Percentiles rank a stretch among this genome's conserved stretches.
These are phyloP conservation scores for Agonopterix heracliana DNA, from an alignment of 2,888 invertebrate species.

Conservation along the genomic window DNA sequence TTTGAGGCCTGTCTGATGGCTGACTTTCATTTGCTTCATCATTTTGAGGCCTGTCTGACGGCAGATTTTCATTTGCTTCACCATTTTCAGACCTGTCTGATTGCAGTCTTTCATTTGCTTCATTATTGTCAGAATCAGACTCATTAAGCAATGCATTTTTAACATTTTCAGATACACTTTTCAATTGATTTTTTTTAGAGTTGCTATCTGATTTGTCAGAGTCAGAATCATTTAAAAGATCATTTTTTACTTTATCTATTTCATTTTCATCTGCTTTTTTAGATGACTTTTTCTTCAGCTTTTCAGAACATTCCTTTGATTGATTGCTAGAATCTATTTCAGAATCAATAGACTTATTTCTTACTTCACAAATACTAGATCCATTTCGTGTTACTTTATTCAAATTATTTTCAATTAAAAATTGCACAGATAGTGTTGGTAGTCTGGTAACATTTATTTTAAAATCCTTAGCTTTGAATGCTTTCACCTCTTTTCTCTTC, in stretches of 20 bases:
- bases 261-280: no score
- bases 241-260: slow-evolving; percentile 24
- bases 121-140: slow-evolving; percentile 7
- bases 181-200: neutral
- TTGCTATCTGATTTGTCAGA: slow-evolving; percentile 5
- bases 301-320: no score
- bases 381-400: slow-evolving; percentile 37
- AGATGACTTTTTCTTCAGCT: no score
- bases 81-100: neutral
- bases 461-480: slow-evolving; percentile 49
- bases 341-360: no score
- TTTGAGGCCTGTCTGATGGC: neutral
- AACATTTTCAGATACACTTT: slow-evolving; percentile 3
- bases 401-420: slow-evolving; percentile 36
- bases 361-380: slow-evolving; percentile 31
- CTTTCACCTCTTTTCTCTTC: slow-evolving; percentile 41
- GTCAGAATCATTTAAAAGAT: neutral
- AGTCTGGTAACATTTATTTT: slow-evolving; percentile 36
- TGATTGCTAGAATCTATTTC: no score
- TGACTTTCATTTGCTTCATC: slow-evolving; percentile 10
- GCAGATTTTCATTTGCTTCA: slow-evolving; percentile 8
- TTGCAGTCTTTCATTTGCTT: neutral
- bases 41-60: neutral
- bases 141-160: slow-evolving; percentile 21
- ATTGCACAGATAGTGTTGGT: slow-evolving; percentile 34